Base-by-base conservation (phyloP, 2,888 invertebrate genomes). In the Pharmacophagus antenor region DNA sequence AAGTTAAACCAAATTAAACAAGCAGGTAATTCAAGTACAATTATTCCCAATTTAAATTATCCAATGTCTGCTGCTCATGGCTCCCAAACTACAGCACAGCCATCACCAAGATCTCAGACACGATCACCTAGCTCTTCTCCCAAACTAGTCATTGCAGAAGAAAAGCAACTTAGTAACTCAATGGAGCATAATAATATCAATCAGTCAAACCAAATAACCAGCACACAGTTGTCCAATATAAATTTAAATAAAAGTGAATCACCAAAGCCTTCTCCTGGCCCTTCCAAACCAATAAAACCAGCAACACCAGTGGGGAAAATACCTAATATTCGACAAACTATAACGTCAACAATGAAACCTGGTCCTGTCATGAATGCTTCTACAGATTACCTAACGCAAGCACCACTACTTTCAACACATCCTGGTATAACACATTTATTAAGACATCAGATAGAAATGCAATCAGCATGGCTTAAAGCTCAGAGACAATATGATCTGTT, bases 41-140 rank as follows among this genome's bases (percentile, higher is more conserved):
- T 73, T 56, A 64, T 81, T 57, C 66, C 80, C 65, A 75, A 84
- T 52, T 70, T 81, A 62, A 74, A 67, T 65, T 87, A 82, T 72
- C 81, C 80, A 68, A 70, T 78, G n/a, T n/a, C n/a, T 61, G 59
- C 72, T 50, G 65, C 82, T 22, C 84, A 80, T 66, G 75, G 70
- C 61, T 73, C 85, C 15, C 70, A 81, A 23, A 79, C 65, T 62
- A 69, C 79, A 63, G 66, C 82, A 47, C 87, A 84, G 56, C 83
- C 85, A 49, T 87, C 87, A 55, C 88, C 90, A 57, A 81, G 88
- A 64, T 76, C 84, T 25, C 90, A 88, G 70, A 88, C 86, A 42
- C 81, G 91, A n/a, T 91, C 91, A 20, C 91, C 91, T 22, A 91
- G 91, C 68, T 90, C 89, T 41, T 91, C 91, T 37, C 91, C 91